These are phyloP conservation scores for Hephaestus fuliginosus DNA, from an alignment of 2,797 vertebrate species.

Conservation along the genomic window DNA sequence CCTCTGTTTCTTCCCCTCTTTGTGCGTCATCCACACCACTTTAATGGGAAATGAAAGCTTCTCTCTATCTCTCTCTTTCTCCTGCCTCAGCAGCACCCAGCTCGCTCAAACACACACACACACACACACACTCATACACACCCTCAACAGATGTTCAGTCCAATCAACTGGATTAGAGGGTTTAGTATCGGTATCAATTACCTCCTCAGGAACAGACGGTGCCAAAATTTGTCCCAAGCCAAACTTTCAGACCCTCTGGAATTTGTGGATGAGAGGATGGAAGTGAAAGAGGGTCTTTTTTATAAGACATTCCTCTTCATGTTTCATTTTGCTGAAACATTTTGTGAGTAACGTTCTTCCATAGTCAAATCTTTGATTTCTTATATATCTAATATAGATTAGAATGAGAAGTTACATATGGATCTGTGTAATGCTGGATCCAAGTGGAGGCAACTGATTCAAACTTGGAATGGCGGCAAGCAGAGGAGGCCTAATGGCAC, in stretches of 20 bases:
- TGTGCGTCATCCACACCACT: slow-evolving; percentile 42
- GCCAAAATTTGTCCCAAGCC: slow-evolving; percentile 45
- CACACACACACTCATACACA: slow-evolving; percentile 16
- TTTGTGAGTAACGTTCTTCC: slow-evolving; percentile 1
- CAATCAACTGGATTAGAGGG: slow-evolving; percentile 67
- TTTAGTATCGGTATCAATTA: slow-evolving; percentile 68
- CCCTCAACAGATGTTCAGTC: slow-evolving; percentile 63
- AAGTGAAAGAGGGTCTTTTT: slow-evolving; percentile 1
- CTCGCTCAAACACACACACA: slow-evolving; percentile 17
- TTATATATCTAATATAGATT: no score
- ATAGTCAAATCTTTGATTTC: slow-evolving; percentile 3
- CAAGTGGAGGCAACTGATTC: not conserved
- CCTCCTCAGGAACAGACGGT: slow-evolving; percentile 53
- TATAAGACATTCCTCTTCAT: not conserved
- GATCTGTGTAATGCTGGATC: not conserved
- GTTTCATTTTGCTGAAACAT: slow-evolving; percentile 10
- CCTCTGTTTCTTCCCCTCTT: slow-evolving; percentile 22
- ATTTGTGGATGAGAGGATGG: slow-evolving; percentile 27
- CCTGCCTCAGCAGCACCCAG: slow-evolving; percentile 18
- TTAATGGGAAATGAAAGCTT: slow-evolving; percentile 44
- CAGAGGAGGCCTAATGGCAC: not conserved
- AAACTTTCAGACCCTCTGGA: slow-evolving; percentile 37
- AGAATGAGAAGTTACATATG: no score
- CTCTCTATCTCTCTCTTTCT: slow-evolving; percentile 13
- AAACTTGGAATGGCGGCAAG: not conserved